Conservation (phyloP, 2,113 vertebrate genomes). For the Talpa occidentalis region DNA sequence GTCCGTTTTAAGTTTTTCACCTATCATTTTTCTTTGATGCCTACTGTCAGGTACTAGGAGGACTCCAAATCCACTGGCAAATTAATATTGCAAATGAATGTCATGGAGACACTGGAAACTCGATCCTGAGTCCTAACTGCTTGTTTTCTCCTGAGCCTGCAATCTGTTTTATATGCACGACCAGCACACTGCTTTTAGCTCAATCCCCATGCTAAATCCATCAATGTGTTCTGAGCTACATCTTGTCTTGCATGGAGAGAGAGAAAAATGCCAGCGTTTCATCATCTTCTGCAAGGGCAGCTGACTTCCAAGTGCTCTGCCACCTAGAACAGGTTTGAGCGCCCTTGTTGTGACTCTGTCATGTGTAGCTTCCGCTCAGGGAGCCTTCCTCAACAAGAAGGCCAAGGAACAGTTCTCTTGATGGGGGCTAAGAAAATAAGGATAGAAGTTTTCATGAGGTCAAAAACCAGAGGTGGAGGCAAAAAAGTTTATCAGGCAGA, state of each 20-base stretch:
- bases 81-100: neutral
- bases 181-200: neutral
- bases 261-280: neutral
- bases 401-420: neutral
- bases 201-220: neutral
- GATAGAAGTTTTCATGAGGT: too few relatives aligned
- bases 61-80: neutral
- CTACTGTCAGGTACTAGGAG: neutral
- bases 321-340: conserved; percentile 47
- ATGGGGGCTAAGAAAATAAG: too few relatives aligned
- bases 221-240: neutral
- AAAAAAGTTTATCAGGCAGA: too few relatives aligned
- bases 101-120: neutral
- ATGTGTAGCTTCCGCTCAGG: neutral
- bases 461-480: too few relatives aligned
- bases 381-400: conserved; percentile 4
- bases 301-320: neutral
- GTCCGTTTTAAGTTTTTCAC: neutral
- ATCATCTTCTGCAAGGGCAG: neutral
- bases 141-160: neutral
- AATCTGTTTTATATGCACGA: neutral
- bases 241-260: neutral
- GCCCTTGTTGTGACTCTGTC: neutral
- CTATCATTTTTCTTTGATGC: neutral
- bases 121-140: neutral